Base-by-base conservation (phyloP, 2,797 vertebrate species). In the Borostomias antarcticus region DNA sequence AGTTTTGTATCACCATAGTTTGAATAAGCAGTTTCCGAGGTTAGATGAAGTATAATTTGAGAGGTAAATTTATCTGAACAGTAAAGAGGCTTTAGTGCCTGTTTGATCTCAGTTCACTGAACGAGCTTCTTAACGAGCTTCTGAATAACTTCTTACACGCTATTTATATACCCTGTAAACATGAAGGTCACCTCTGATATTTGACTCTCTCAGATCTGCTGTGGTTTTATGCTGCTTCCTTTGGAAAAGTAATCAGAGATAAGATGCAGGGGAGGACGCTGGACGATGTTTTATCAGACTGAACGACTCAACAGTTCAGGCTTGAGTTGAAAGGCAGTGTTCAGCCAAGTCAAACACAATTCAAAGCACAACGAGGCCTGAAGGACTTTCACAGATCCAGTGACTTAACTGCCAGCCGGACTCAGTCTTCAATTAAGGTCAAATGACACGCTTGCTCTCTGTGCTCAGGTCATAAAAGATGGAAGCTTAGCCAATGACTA, bases 371-470 rank as follows among this genome's bases (percentile, higher is more conserved):
- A 70, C 45, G 53, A 59, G 57, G 70, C 73, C 73, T 81, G 54
- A 81, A 85, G 58, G 45, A 50, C 21, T 78, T 75, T 70, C 52
- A 70, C 62, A 76, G 75, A 77, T 79, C 64, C 61, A 74, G 33
- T 15, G 56, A 62, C 62, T 81, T 68, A 72, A 76, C 70, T 75
- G 72, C 72, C 81, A 83, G 83, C 75, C 33, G 61, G 68, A 74
- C 70, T 75, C 85, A 85, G 79, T 87, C 85, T 82, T 82, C 72
- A 58, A 54, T 66, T 79, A 66, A 64, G 71, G 72, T 86, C 76
- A 80, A 83, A 73, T 72, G 54, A 81, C 82, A 76, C 26, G 7
- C 64, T 69, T 72, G 58, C 68, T 59, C 56, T 80, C 53, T 35
- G 79, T 37, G 21, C 59, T 35, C 21, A 58, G 26, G 64, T 69